Percentiles rank a stretch among this genome's conserved stretches.
These are phyloP conservation scores for Oxygymnocypris stewartii DNA, from an alignment of 2,113 vertebrate genomes.

Conservation along the genomic window DNA sequence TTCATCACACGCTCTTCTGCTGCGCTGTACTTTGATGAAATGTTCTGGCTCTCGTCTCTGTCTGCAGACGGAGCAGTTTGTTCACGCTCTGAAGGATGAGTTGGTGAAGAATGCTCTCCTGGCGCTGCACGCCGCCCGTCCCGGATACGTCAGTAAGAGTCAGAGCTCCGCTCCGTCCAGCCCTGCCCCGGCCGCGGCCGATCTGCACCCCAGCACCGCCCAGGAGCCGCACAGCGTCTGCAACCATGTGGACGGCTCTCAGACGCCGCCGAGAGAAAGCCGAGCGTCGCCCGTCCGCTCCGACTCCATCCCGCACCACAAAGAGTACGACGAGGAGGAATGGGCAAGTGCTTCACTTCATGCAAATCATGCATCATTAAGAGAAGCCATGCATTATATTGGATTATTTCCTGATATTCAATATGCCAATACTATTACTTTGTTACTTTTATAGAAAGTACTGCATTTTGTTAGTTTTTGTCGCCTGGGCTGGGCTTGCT, in stretches of 20 bases:
- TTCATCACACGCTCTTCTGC: neutral
- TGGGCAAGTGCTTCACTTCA: conserved; percentile 81
- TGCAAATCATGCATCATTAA: too few relatives aligned
- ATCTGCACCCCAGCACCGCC: conserved; percentile 31
- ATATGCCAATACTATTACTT: too few relatives aligned
- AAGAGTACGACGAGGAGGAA: conserved; percentile 95
- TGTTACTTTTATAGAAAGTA: too few relatives aligned
- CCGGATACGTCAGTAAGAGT: conserved; percentile 82
- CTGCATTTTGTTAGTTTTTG: too few relatives aligned
- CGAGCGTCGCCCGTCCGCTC: conserved; percentile 61
- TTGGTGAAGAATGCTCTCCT: conserved; percentile 91
- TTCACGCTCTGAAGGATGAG: conserved; percentile 94
- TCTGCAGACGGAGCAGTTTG: conserved; percentile 90
- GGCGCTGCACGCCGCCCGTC: conserved; percentile 88
- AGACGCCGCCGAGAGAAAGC: conserved; percentile 59
- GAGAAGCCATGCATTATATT: too few relatives aligned
- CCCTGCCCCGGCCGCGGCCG: conserved; percentile 33
- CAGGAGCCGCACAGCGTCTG: conserved; percentile 56
- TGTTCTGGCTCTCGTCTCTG: conserved; percentile 32
- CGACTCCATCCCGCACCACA: conserved; percentile 88
- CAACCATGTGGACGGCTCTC: conserved; percentile 66
- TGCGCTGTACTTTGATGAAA: neutral
- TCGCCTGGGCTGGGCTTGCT: too few relatives aligned
- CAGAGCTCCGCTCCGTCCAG: conserved; percentile 55
- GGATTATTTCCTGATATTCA: too few relatives aligned